Evolutionary conservation across 2,113 vertebrate species (phyloP), one percentile per base, ranked within the genome.

Genomic region (Rana temporaria): DNA sequence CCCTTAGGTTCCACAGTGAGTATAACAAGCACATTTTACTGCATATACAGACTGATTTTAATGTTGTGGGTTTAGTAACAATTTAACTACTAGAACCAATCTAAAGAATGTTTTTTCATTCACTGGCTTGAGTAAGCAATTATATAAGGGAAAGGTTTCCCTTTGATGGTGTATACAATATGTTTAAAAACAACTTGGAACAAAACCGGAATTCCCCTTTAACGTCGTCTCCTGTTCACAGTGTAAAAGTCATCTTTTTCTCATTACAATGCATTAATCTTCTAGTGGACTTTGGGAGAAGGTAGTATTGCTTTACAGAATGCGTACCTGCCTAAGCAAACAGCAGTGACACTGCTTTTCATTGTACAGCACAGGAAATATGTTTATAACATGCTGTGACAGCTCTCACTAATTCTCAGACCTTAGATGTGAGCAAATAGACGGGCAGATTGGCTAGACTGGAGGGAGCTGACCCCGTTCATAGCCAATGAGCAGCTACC

Each of bases 301-400:
- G 70, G n/a, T 57, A 20, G 9, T 48, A 48, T 82, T 56, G 84
- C 86, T 76, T 79, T 79, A 48, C 42, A 20, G 18, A 56, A 52
- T 42, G 30, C 15, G 16, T 91, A 89, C 89, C 89, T 90, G 90
- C 89, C 86, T 89, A 77, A 91, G 84, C 88, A 90, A 88, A 92
- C 89, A 89, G 84, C 6, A 4, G 38, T 11, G 17, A 34, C 42
- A 3, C 63, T 11, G 76, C 20, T 5, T 34, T 16, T 8, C 64
- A 69, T 79, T 79, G 65, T 79, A 32, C 62, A 1, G 42, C 85
- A 85, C 85, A 89, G 90, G 90, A 91, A 91, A 81, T 57, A 53
- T 87, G 84, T 88, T 30, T 0, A 0, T 72, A 89, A 88, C 8
- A n/a, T 85, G 88, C 86, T 81, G 84, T 85, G 89, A 90, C 91